Conservation (phyloP, 2,113 vertebrate species). For the Felis catus region F.catus_Fca126_mat1.0 CM031424.1:37994501-37995000, state of each 20-base stretch:
- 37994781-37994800: not conserved
- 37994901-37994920: conserved; percentile 26
- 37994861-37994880: not conserved
- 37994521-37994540: not conserved
- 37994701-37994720: not conserved
- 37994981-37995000: not conserved
- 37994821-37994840: not conserved
- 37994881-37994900: conserved; percentile 21
- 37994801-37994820: conserved; percentile 20
- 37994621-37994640: not conserved
- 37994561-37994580: not conserved
- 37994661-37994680: not conserved
- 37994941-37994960: conserved; percentile 44
- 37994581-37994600: not conserved
- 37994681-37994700: not conserved
- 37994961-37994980: not conserved
- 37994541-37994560: not conserved
- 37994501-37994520: not conserved
- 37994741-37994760: not conserved
- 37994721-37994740: not conserved
- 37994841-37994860: not conserved
- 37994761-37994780: not conserved
- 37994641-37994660: not conserved
- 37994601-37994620: not conserved
- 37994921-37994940: conserved; percentile 17